Evolutionary conservation across 2,888 invertebrate species (phyloP).

Genomic region (Catocala sponsa): DNA sequence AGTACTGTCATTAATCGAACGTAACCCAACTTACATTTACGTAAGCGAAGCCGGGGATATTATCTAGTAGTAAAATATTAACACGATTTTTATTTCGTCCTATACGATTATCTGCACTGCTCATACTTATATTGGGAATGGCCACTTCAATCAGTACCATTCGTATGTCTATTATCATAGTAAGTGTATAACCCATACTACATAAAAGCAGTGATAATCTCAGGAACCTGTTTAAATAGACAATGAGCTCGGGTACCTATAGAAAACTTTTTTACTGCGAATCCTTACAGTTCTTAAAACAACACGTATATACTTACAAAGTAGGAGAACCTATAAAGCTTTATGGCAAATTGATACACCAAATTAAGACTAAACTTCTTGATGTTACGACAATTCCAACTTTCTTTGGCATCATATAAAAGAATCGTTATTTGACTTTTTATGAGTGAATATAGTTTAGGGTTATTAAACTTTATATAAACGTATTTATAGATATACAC

Average conservation of each 20-base stretch:
- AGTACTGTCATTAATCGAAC: too few species aligned
- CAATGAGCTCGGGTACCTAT: background rate
- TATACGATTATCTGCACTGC: too few species aligned
- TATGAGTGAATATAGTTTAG: conserved; percentile 10
- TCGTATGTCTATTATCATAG: too few species aligned
- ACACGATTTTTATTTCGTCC: too few species aligned
- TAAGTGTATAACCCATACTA: too few species aligned
- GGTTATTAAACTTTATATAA: background rate
- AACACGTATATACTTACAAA: conserved; percentile 32
- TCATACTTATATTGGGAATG: too few species aligned
- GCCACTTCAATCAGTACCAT: too few species aligned
- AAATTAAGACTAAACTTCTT: conserved; percentile 46
- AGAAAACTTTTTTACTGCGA: conserved; percentile 29
- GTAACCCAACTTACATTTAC: too few species aligned
- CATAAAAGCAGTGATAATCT: background rate
- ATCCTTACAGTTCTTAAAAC: conserved; percentile 24
- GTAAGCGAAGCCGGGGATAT: too few species aligned
- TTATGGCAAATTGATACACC: conserved; percentile 42
- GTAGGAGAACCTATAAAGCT: conserved; percentile 40
- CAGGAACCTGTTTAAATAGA: background rate
- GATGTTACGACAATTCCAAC: conserved; percentile 38
- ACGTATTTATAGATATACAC: background rate
- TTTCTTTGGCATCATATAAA: conserved; percentile 34
- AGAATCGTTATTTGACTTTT: conserved; percentile 30
- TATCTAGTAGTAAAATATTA: too few species aligned